Evolutionary conservation across 2,113 vertebrate species (phyloP).

Genomic region (Percina caprodes): DNA sequence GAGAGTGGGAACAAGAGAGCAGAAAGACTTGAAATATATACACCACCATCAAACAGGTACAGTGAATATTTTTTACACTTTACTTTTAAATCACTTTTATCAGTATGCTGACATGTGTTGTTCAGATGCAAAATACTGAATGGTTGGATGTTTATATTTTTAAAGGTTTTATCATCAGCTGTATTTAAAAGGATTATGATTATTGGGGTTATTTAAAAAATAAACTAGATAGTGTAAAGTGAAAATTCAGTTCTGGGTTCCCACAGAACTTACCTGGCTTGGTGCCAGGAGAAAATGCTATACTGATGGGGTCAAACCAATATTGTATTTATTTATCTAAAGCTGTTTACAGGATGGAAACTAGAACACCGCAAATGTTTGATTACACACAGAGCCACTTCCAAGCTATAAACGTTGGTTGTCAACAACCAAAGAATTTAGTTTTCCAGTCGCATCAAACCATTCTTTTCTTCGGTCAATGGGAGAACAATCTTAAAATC

Average conservation of each 20-base stretch:
- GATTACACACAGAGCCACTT: background rate
- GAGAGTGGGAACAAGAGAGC: slow-evolving; percentile 18
- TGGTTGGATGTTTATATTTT: background rate
- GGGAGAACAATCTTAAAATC: background rate
- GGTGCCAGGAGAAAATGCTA: slow-evolving; percentile 38
- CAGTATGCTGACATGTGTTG: background rate
- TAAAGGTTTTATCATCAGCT: background rate
- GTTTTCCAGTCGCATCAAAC: background rate
- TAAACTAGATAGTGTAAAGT: background rate
- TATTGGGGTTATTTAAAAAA: background rate
- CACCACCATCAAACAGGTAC: slow-evolving; percentile 65
- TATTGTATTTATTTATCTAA: slow-evolving; percentile 59
- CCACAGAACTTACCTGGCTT: slow-evolving; percentile 63
- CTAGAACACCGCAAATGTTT: slow-evolving; percentile 24
- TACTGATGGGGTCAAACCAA: slow-evolving; percentile 32
- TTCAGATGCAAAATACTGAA: background rate
- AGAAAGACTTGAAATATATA: slow-evolving; percentile 1
- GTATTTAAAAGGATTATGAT: background rate
- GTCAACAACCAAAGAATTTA: background rate
- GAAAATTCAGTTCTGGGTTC: slow-evolving; percentile 50
- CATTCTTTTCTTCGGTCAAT: background rate
- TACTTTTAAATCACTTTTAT: slow-evolving; percentile 5
- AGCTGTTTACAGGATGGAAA: slow-evolving; percentile 47
- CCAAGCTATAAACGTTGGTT: slow-evolving; percentile 1
- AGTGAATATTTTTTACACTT: slow-evolving; percentile 9